Evolutionary conservation across 2,888 invertebrate genomes (phyloP).

Genomic region (Ennomos fuscantarius): DNA sequence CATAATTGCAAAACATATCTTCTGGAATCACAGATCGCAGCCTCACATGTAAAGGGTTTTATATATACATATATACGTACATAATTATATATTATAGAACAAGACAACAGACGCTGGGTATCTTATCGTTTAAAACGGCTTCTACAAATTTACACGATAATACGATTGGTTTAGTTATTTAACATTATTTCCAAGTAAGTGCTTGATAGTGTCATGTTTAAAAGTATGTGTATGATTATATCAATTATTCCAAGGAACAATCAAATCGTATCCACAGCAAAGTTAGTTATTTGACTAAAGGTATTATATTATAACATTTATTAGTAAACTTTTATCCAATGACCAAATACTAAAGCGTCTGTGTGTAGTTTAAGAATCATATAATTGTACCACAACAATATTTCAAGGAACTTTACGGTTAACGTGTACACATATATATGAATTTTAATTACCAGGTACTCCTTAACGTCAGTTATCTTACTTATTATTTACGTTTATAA

Average conservation of each 20-base stretch:
- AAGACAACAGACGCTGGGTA: conserved; percentile 7
- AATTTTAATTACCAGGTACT: conserved; percentile 40
- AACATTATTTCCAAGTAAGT: not conserved
- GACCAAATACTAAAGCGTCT: conserved; percentile 15
- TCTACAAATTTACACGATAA: conserved; percentile 13
- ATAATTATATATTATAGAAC: conserved; percentile 5
- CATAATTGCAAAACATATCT: not conserved
- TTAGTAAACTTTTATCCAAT: conserved; percentile 5
- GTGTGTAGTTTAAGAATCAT: conserved; percentile 41
- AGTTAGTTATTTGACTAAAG: not conserved
- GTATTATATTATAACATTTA: conserved; percentile 1
- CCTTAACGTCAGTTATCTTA: conserved; percentile 34
- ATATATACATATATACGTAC: conserved; percentile 6
- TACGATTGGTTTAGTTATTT: not conserved
- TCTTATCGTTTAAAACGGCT: conserved; percentile 2
- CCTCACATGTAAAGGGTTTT: conserved; percentile 37
- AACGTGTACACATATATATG: conserved; percentile 34
- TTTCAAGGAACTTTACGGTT: conserved; percentile 67
- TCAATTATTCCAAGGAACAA: not conserved
- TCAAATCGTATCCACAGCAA: not conserved
- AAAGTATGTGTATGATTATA: not conserved
- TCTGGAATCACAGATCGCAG: conserved; percentile 36
- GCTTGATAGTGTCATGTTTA: not conserved
- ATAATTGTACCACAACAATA: conserved; percentile 66
- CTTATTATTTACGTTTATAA: conserved; percentile 45